Base-by-base conservation (phyloP, 2,888 invertebrate genomes). In the Meganola albula region DNA sequence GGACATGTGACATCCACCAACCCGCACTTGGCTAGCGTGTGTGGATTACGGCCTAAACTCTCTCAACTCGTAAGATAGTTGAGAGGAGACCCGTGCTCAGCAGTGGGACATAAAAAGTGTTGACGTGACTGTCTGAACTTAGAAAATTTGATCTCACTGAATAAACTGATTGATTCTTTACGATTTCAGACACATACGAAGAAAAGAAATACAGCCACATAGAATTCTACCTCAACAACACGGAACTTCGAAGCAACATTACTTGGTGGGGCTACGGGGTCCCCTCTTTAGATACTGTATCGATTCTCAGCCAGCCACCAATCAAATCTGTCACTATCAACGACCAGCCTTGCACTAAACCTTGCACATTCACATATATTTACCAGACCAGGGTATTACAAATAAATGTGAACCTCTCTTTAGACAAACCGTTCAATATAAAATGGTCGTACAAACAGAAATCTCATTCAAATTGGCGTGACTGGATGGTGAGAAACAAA, bases 171-270 rank as follows among this genome's bases (percentile, higher is more conserved):
- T 16, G 6, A 16, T 5, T 6, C 20, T 20, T 20, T 5, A 20
- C 3, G n/a, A 20, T 20, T 20, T 74, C 76, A 90, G 90, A 89
- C 56, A 87, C 88, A 20, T 87, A 87, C 48, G 87, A 88, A 60
- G 89, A 90, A 50, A 85, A 86, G 34, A 84, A 84, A 44, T 90
- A 88, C 70, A 87, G 86, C 28, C 74, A 87, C 48, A 76, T 90
- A 11, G 72, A 79, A 20, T 89, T 90, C 63, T 54, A 48, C 0
- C 51, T 74, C 10, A 62, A 66, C 25, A 45, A 67, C 21, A 70
- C 69, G 1, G 65, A 70, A 12, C 34, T 83, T 0, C 53, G 40
- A 1, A 80, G 74, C 47, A 45, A 37, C 1, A 63, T 83, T 0
- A 48, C 61, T 7, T 85, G 85, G 84, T 87, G 87, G 87, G 86